Evolutionary conservation across 2,888 invertebrate genomes (phyloP), one percentile per base, ranked within the genome.

Genomic region (Cephus spinipes): DNA sequence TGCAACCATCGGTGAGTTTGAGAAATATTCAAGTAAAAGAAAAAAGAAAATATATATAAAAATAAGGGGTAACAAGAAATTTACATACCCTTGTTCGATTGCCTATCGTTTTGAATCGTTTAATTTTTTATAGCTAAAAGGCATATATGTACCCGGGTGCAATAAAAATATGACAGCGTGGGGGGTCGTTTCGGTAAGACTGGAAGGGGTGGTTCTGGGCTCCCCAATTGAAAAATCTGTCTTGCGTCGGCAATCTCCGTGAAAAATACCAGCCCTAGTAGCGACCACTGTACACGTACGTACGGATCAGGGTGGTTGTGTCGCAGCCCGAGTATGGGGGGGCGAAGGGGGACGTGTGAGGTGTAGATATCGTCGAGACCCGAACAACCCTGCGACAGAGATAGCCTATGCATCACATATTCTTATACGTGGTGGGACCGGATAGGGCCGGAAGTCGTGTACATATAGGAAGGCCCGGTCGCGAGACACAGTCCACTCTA

Each of bases 1-100:
- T 99, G 99, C 92, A 98, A 98, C 92, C 98, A 99, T 93, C 97
- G 98, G 98, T 98, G 90, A 93, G 94, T 89, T 15, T 15, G 40
- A 15, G 15, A 40, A 6, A 40, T 6, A 40, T 40, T 40, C 0
- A 69, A 30, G n/a, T 6, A 32, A 3, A 32, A 11, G 11, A 69
- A 0, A 69, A 15, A 40, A 1, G 4, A 4, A 6, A 0, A 15
- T 15, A 36, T 12, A 36, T 36, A 36, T 2, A 36, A 1, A 15
- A 36, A 4, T 4, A 15, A 40, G 40, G 40, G 40, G 4, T 40
- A 15, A 15, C 15, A 6, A 15, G 15, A 4, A 15, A 15, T 40
- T 0, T 6, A 2, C 15, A 15, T 15, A 40, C 40, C 6, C 40
- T 15, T 40, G 0, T 40, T 4, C 15, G 12, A 40, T 6, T 40